Base-by-base conservation (phyloP, 2,888 invertebrate species). In the Ennomos quercinarius region DNA sequence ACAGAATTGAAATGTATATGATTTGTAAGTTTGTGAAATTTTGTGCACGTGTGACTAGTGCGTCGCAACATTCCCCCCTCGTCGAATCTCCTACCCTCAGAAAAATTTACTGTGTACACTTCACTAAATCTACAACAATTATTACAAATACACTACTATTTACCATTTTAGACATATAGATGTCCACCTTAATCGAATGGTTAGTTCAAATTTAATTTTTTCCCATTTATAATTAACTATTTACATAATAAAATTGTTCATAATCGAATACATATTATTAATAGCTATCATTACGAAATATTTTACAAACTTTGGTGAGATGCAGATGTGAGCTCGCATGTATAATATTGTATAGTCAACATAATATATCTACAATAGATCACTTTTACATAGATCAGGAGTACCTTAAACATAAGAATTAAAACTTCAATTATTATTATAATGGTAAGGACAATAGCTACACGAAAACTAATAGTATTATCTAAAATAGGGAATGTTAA, bases 281-380 rank as follows among this genome's bases (percentile, higher is more conserved):
- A 76, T 76, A 76, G 81, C 87, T 91, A 91, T 85, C 75, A 89
- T 84, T 90, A 91, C 80, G 89, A 89, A 87, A 87, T 91, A 91
- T 90, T 89, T 91, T 91, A 92, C 91, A 92, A 91, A 92, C 91
- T 92, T 92, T 92, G 91, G 91, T 92, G 91, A 89, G 84, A 89
- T 86, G 89, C 87, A 87, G 82, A 86, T 86, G 84, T 88, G 80
- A 80, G 84, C 80, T 88, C 84, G 87, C 86, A 86, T 84, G 78
- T 83, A 58, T 27, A 27, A 6, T 6, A 27, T 27, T 17, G 39
- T 51, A 53, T 44, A n/a, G 39, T 51, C 60, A 55, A 55, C 60
- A 47, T 55, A 50, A 27, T 27, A 55, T 81, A 83, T 78, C 81
- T 81, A 80, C 68, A 70, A 66, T 47, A 48, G 58, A 64, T 71